A percentile compares a stretch with the other conserved stretches of the same genome.
Evolutionary conservation across 2,113 vertebrate genomes (phyloP).

Genomic region (Periophthalmodon schlosseri): DNA sequence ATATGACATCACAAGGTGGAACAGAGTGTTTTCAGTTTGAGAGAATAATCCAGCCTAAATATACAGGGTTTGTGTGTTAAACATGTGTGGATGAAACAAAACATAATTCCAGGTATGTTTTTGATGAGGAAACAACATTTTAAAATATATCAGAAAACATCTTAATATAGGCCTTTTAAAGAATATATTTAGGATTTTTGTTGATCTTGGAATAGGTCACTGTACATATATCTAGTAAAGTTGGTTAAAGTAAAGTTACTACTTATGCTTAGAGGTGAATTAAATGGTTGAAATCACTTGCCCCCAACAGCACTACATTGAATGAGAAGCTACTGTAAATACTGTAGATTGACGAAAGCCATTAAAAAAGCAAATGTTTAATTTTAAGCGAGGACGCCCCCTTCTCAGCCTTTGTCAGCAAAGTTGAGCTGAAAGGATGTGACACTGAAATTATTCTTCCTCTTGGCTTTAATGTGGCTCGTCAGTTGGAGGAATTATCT

Average conservation of each 20-base stretch:
- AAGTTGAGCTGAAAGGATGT: conserved; percentile 77
- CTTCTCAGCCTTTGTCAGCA: conserved; percentile 70
- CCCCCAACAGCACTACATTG: conserved; percentile 36
- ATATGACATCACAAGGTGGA: too few relatives aligned
- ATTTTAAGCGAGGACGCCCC: conserved; percentile 69
- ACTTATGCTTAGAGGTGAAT: not conserved
- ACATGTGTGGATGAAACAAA: too few relatives aligned
- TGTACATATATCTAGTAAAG: not conserved
- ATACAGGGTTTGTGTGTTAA: too few relatives aligned
- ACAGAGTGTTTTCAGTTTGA: too few relatives aligned
- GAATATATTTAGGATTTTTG: not conserved
- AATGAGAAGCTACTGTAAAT: conserved; percentile 61
- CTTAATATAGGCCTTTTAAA: not conserved
- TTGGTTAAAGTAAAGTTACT: too few relatives aligned
- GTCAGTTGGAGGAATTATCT: conserved; percentile 74
- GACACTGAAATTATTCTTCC: conserved; percentile 80
- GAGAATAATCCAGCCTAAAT: too few relatives aligned
- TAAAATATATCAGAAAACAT: too few relatives aligned
- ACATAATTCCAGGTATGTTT: too few relatives aligned
- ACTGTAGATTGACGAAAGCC: conserved; percentile 59
- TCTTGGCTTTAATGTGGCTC: conserved; percentile 75
- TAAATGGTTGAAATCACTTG: not conserved
- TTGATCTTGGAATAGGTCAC: not conserved
- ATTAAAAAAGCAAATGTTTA: conserved; percentile 82
- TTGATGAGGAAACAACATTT: too few relatives aligned